phyloP scores from a whole-genome alignment of 1,140 invertebrate species.

The Diuraphis noxia region DNA sequence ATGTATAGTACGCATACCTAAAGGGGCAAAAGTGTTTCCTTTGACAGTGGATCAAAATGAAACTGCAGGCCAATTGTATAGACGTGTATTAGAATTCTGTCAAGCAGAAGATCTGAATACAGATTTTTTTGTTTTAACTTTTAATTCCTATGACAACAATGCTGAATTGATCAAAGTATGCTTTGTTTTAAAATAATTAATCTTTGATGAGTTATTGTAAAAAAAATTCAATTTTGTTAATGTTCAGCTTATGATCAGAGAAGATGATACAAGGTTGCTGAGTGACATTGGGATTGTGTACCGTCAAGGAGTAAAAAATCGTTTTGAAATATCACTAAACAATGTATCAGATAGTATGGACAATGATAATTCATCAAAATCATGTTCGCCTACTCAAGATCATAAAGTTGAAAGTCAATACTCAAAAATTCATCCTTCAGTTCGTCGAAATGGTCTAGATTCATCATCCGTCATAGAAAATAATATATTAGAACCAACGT shows the following conservation, averaged over 20 bases:
- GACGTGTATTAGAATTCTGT: constrained; percentile 36
- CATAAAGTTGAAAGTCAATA: constrained; percentile 48
- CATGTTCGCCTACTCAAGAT: constrained; percentile 31
- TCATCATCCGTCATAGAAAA: constrained; percentile 33
- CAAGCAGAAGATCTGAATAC: neutral
- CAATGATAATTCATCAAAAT: constrained; percentile 33
- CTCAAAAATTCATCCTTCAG: constrained; percentile 37
- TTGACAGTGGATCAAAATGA: constrained; percentile 16
- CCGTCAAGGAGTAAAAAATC: constrained; percentile 12
- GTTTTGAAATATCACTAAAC: constrained; percentile 29
- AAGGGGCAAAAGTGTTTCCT: neutral
- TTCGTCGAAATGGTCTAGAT: constrained; percentile 35
- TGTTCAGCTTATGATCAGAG: constrained; percentile 27
- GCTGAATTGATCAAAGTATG: constrained; percentile 35
- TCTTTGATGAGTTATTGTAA: neutral
- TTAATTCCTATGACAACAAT: constrained; percentile 21
- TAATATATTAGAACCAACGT: neutral
- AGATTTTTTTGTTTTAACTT: constrained; percentile 21
- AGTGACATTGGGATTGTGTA: constrained; percentile 34
- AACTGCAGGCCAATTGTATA: constrained; percentile 20
- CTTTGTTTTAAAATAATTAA: neutral
- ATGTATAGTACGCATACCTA: constrained; percentile 28
- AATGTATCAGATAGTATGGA: neutral
- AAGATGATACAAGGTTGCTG: constrained; percentile 39
- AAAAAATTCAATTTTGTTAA: neutral